Percentiles rank a stretch among this genome's conserved stretches.
These are phyloP conservation scores for Atherix ibis DNA, from an alignment of 2,888 invertebrate species.

Conservation along the genomic window DNA sequence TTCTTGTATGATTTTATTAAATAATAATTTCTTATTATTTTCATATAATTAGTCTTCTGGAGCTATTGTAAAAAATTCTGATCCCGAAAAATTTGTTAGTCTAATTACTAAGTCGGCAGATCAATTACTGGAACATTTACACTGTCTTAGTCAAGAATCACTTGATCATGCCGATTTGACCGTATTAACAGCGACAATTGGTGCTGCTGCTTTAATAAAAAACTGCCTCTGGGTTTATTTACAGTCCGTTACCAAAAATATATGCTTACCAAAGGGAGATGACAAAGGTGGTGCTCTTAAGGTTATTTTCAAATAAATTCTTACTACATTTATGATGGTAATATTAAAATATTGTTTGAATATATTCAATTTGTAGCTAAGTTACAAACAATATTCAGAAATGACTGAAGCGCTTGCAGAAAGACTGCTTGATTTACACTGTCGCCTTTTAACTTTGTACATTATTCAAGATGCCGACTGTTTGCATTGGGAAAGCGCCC, in stretches of 20 bases:
- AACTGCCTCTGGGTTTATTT: slow-evolving; percentile 66
- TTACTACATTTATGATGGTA: background rate
- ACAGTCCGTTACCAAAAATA: slow-evolving; percentile 33
- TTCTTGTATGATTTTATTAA: too few relatives aligned
- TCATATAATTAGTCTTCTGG: too few relatives aligned
- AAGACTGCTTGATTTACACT: slow-evolving; percentile 63
- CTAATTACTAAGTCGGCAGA: slow-evolving; percentile 56
- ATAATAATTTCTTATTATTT: too few relatives aligned
- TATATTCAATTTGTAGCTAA: slow-evolving; percentile 27
- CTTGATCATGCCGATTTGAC: slow-evolving; percentile 71
- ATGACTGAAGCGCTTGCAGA: slow-evolving; percentile 77
- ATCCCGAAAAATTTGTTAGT: slow-evolving; percentile 59
- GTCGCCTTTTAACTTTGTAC: slow-evolving; percentile 58
- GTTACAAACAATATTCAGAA: slow-evolving; percentile 60
- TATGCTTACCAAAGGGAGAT: slow-evolving; percentile 30
- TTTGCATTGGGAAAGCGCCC: slow-evolving; percentile 52
- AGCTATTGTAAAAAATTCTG: slow-evolving; percentile 55
- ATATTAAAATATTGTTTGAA: background rate
- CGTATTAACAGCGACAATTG: slow-evolving; percentile 63
- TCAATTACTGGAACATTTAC: slow-evolving; percentile 57
- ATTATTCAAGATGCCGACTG: slow-evolving; percentile 71
- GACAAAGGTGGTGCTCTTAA: slow-evolving; percentile 31
- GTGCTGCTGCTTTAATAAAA: slow-evolving; percentile 61
- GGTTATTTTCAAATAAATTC: too few relatives aligned
- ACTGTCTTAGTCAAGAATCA: slow-evolving; percentile 65